Conservation (phyloP, 2,113 vertebrate species). For the Hippocampus comes region DNA sequence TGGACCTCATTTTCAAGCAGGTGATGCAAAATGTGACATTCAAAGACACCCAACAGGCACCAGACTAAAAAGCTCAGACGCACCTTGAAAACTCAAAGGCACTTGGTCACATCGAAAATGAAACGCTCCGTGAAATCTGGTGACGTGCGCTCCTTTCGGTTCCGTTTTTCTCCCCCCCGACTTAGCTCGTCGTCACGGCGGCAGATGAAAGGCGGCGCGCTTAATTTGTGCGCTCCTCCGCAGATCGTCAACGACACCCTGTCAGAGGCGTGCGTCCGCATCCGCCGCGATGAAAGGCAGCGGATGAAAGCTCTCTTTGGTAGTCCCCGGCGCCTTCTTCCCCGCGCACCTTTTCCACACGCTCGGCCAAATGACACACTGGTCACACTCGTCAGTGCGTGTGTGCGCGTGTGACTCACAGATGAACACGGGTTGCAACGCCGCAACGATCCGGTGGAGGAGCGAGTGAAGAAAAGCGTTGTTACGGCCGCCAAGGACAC, state of each 20-base stretch:
- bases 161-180: too few species aligned
- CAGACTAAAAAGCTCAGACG: neutral
- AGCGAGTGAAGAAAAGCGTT: slow-evolving; percentile 82
- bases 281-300: slow-evolving; percentile 86
- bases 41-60: neutral
- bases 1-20: slow-evolving; percentile 95
- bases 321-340: slow-evolving; percentile 64
- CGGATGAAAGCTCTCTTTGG: slow-evolving; percentile 89
- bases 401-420: slow-evolving; percentile 59
- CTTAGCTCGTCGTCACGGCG: neutral
- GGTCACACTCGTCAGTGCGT: slow-evolving; percentile 1
- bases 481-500: slow-evolving; percentile 78
- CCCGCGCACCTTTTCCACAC: neutral
- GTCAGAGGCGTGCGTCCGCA: slow-evolving; percentile 86
- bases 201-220: slow-evolving; percentile 1
- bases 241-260: slow-evolving; percentile 89
- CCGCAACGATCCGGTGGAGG: slow-evolving; percentile 79
- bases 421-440: slow-evolving; percentile 82
- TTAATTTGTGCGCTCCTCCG: slow-evolving; percentile 13
- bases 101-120: neutral
- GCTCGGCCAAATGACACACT: neutral
- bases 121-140: neutral
- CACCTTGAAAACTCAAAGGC: neutral
- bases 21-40: slow-evolving; percentile 54
- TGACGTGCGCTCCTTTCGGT: too few species aligned